Percentiles rank a stretch among this genome's conserved stretches.
Evolutionary conservation across 2,888 invertebrate genomes (phyloP).

Genomic region (Acanthoscelides obtectus): DNA sequence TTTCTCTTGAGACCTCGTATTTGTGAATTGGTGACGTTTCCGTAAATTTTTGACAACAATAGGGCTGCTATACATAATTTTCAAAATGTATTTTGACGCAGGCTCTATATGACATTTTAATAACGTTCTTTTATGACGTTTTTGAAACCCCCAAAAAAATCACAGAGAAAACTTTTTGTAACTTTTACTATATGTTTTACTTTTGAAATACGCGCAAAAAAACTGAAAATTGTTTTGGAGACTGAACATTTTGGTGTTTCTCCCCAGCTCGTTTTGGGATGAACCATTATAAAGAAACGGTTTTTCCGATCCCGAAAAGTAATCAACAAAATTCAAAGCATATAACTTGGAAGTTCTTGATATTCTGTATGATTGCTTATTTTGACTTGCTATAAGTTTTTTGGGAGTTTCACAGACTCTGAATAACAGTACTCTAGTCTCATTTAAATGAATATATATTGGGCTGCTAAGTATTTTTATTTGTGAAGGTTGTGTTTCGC

Average conservation of each 20-base stretch:
- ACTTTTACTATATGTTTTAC: no score
- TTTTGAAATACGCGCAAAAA: no score
- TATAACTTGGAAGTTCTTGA: neutral
- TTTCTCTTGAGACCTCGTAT: no score
- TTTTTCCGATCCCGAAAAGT: no score
- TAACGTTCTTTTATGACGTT: neutral
- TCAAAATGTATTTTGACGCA: neutral
- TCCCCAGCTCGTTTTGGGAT: no score
- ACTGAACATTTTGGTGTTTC: no score
- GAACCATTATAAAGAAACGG: no score
- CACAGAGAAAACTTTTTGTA: neutral
- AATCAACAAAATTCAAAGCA: neutral
- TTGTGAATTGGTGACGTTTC: neutral
- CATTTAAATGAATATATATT: slow-evolving; percentile 28
- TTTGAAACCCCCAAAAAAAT: neutral
- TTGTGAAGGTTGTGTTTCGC: slow-evolving; percentile 14
- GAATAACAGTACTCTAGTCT: slow-evolving; percentile 37
- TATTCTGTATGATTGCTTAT: neutral
- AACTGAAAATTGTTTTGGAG: no score
- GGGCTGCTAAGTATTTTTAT: slow-evolving; percentile 23
- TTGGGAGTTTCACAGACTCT: slow-evolving; percentile 17
- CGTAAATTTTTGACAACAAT: neutral
- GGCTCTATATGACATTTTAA: neutral
- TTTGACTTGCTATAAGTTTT: neutral
- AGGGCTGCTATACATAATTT: neutral